Base-by-base conservation (phyloP, 2,888 invertebrate species). In the Sphecodes monilicornis region DNA sequence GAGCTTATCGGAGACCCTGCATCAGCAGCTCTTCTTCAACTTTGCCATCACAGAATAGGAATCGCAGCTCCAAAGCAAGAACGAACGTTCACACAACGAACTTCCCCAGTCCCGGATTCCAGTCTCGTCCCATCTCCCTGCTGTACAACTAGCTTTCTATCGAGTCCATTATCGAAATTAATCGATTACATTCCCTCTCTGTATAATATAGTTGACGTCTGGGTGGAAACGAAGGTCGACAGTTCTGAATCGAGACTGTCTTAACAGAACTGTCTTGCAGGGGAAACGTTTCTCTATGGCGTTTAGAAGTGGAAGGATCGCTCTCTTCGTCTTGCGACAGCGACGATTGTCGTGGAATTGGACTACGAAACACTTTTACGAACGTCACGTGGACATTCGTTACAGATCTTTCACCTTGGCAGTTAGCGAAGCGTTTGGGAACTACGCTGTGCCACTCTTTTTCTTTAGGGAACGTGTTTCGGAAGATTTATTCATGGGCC, bases 321-420 rank as follows among this genome's bases (percentile, higher is more conserved):
- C 18, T 32, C 32, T 16, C 5, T 26, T 57, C 64, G 50, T 60
- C 69, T 85, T 43, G 78, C 69, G 84, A 83, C 83, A 64, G 41
- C 60, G 76, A 26, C 68, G 32, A 79, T 64, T 72, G 54, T 18
- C 71, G 70, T 26, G 46, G 68, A 79, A 82, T 60, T 46, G 66
- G 75, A 79, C 84, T 81, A 77, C 74, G 68, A n/a, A 82, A 78
- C 84, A 86, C 75, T 81, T 83, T 71, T 76, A 76, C 80, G 76
- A 71, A 11, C 66, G 50, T 26, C 66, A 13, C 8, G 57, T 46
- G 60, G 3, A 1, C 8, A 18, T 10, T 18, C 3, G 18, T 16
- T 10, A 18, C 50, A 11, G 41, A 36, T 11, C n/a, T 29, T 32
- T 74, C 54, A 32, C 70, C 36, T 81, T 77, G 81, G 1, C 50